phyloP scores from a whole-genome alignment of 2,113 vertebrate genomes.

The Oenanthe melanoleuca region DNA sequence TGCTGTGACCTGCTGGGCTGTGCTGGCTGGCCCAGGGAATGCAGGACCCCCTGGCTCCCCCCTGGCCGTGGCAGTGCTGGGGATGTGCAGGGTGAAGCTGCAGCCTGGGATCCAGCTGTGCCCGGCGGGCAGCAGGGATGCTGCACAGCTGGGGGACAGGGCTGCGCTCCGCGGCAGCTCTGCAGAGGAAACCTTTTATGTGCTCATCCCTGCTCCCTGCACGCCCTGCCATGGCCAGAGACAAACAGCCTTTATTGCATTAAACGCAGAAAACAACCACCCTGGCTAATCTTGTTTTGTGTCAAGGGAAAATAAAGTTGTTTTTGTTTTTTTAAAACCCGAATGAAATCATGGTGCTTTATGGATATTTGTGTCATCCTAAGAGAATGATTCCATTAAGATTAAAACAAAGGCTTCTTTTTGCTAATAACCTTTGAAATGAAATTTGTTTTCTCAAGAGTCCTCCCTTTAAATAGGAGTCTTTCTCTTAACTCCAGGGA shows the following conservation, averaged over 20 bases:
- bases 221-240: neutral
- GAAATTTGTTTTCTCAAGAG: constrained; percentile 52
- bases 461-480: constrained; percentile 13
- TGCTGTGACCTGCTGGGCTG: neutral
- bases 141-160: neutral
- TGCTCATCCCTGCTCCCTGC: neutral
- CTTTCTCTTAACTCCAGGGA: constrained; percentile 8
- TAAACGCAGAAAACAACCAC: neutral
- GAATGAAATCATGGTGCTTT: constrained; percentile 62
- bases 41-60: fast-evolving
- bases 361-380: constrained; percentile 61
- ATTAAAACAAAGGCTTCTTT: constrained; percentile 63
- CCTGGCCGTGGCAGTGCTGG: fast-evolving
- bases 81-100: too few species aligned
- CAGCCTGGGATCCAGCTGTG: neutral
- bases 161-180: neutral
- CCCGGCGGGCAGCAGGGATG: fast-evolving
- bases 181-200: neutral
- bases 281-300: constrained; percentile 42
- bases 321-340: constrained; percentile 42
- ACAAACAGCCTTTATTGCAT: constrained; percentile 48
- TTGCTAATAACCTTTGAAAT: constrained; percentile 59
- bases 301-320: constrained; percentile 57
- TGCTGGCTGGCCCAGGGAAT: neutral
- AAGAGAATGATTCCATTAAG: constrained; percentile 59